Conservation (phyloP, 2,888 invertebrate species). For the Nomada fabriciana region DNA sequence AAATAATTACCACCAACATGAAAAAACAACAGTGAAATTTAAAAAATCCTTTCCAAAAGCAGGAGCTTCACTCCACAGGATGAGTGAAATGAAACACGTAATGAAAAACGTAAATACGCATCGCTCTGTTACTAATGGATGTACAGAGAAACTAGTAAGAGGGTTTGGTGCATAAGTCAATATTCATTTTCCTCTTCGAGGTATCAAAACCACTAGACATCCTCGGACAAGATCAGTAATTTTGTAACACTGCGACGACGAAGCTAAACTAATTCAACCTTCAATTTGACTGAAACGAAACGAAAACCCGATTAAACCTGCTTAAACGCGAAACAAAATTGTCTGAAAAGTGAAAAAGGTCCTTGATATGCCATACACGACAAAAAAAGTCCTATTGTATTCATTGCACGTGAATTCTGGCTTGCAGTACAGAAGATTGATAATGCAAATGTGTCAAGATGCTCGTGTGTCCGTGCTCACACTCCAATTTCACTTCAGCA, state of each 20-base stretch:
- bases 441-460: slow-evolving; percentile 55
- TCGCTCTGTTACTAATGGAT: too few relatives aligned
- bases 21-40: neutral
- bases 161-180: neutral
- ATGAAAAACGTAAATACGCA: too few relatives aligned
- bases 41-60: neutral
- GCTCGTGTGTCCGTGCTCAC: slow-evolving; percentile 26
- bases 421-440: slow-evolving; percentile 40
- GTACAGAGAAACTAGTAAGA: neutral
- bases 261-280: neutral
- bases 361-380: neutral
- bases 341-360: neutral
- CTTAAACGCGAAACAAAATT: slow-evolving; percentile 3
- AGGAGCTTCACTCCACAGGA: neutral
- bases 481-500: slow-evolving; percentile 50
- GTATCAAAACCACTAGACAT: neutral
- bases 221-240: too few relatives aligned
- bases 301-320: neutral
- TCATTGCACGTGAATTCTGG: slow-evolving; percentile 37
- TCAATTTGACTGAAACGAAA: neutral
- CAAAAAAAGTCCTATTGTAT: slow-evolving; percentile 36
- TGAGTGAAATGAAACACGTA: neutral
- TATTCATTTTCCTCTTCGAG: too few relatives aligned
- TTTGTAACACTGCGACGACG: neutral
- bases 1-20: neutral